Base-by-base conservation (phyloP, 2,113 vertebrate species). In the Paramisgurnus dabryanus region DNA sequence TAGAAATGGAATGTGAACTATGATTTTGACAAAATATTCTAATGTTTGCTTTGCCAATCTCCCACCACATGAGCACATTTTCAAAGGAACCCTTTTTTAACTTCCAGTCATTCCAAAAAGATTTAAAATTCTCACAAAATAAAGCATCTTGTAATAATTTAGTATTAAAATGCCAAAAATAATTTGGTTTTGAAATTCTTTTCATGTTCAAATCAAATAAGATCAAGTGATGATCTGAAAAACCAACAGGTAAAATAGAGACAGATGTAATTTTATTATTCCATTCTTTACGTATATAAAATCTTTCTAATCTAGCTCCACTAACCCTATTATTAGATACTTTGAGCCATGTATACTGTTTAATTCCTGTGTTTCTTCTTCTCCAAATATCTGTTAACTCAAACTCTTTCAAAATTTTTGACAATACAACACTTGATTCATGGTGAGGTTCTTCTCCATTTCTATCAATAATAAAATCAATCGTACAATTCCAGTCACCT, bases 21-120 rank as follows among this genome's bases (percentile, higher is more conserved):
- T 27, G 22, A 47, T 69, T 69, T 18, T 69, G 67, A 22, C 50
- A 72, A 57, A 72, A 72, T 6, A 58, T 57, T 22, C 27, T 58
- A 18, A 72, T 40, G 9, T 57, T 57, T 41, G 7, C 67, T 68
- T 68, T 22, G 12, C 67, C 67, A 1, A 68, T n/a, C n/a, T 68
- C 67, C 67, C 67, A 68, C 67, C 41, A 49, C 67, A n/a, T 17
- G 22, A 7, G 4, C 8, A 47, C 2, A 49, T 68, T 49, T 69
- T 49, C n/a, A 49, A 69, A 49, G 3, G 3, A 22, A 5, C 7
- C 55, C 13, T 58, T 58, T 7, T 58, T n/a, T 5, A 58, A 7
- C 13, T 58, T 58, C 55, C 55, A 58, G 6, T 58, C 6, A 7
- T 58, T 58, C 55, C 55, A 58, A 7, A n/a, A 58, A 1, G n/a